Conservation (phyloP, 64 coral and sea anemone species). For the Pocillopora verrucosa region DNA sequence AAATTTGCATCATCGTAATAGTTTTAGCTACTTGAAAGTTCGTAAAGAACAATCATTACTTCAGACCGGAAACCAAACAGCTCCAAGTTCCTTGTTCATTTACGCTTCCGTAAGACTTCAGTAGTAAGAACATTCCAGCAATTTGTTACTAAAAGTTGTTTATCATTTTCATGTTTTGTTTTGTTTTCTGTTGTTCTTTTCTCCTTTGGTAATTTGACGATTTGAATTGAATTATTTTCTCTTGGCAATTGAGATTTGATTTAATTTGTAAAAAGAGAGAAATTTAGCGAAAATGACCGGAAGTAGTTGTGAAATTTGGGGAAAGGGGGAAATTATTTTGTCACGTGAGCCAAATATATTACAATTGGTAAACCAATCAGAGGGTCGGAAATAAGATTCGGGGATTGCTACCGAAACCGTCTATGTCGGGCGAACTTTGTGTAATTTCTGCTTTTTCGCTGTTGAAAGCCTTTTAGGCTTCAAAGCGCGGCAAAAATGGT, state of each 20-base stretch:
- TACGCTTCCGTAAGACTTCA: no score
- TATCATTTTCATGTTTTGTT: no score
- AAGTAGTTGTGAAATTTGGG: conserved; percentile 48
- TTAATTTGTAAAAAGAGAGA: neutral
- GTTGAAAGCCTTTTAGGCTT: conserved; percentile 50
- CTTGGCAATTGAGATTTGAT: neutral
- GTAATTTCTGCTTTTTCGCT: conserved; percentile 35
- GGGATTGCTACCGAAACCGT: conserved; percentile 69
- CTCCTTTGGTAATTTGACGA: neutral
- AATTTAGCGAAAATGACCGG: neutral
- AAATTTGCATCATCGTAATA: no score
- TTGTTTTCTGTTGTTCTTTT: no score
- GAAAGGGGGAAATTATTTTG: conserved; percentile 57
- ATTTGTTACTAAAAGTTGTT: no score
- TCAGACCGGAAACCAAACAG: no score
- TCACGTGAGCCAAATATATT: conserved; percentile 86
- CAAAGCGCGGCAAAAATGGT: conserved; percentile 30
- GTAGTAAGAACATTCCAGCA: no score
- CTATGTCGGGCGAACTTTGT: conserved; percentile 60
- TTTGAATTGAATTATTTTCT: neutral
- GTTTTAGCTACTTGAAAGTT: no score
- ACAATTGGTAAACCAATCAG: conserved; percentile 70
- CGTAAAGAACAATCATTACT: no score
- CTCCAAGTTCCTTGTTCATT: no score
- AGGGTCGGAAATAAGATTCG: conserved; percentile 60